Evolutionary conservation across 2,888 invertebrate species (phyloP).

Genomic region (Meiosimyza decipiens): DNA sequence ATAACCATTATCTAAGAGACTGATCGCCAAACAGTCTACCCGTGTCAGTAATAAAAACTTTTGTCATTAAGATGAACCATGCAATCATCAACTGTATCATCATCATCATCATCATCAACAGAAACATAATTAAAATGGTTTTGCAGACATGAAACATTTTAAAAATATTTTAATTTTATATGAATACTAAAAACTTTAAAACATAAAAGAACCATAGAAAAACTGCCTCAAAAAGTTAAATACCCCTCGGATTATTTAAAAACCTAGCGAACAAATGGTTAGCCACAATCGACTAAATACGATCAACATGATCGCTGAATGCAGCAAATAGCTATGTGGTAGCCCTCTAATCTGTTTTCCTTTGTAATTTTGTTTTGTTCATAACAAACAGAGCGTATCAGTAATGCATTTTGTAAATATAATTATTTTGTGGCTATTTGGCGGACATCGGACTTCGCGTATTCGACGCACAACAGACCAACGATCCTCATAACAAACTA

Average conservation of each 20-base stretch:
- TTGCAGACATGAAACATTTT: too few relatives aligned
- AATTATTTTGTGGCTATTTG: constrained; percentile 27
- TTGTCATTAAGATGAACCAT: background rate
- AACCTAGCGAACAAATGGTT: too few relatives aligned
- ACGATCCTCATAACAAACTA: too few relatives aligned
- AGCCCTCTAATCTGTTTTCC: background rate
- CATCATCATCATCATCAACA: background rate
- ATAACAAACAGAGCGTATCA: constrained; percentile 31
- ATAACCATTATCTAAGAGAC: constrained; percentile 15
- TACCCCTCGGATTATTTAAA: too few relatives aligned
- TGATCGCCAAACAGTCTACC: constrained; percentile 26
- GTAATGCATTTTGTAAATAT: constrained; percentile 27
- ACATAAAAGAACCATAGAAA: too few relatives aligned
- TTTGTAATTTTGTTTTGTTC: constrained; percentile 23
- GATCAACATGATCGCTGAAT: too few relatives aligned
- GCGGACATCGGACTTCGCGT: background rate
- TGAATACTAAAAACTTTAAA: too few relatives aligned
- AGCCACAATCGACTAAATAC: too few relatives aligned
- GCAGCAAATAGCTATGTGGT: too few relatives aligned
- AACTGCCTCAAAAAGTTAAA: too few relatives aligned
- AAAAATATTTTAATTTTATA: too few relatives aligned
- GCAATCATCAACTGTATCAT: background rate
- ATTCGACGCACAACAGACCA: too few relatives aligned
- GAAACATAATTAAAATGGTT: background rate
- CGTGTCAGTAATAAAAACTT: constrained; percentile 8